Conservation (phyloP, 2,888 invertebrate genomes). For the Drosophila acutilabella region DNA sequence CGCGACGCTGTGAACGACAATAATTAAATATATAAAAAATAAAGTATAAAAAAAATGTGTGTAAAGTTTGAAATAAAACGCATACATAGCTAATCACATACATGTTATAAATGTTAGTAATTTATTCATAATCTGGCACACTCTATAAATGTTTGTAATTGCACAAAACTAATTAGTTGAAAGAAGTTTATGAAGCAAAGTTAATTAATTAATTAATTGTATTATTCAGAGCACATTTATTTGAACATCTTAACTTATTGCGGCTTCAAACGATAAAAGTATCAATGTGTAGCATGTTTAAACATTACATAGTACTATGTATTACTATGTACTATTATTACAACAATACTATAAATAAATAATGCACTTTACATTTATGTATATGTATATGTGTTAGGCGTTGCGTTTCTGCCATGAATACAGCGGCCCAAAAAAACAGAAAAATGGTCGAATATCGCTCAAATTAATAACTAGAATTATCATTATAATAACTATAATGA, state of each 20-base stretch:
- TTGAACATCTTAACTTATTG: slow-evolving; percentile 57
- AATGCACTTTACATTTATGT: slow-evolving; percentile 75
- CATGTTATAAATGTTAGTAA: slow-evolving; percentile 44
- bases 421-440: slow-evolving; percentile 40
- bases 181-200: slow-evolving; percentile 33
- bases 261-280: slow-evolving; percentile 60
- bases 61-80: slow-evolving; percentile 42
- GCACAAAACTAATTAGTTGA: slow-evolving; percentile 50
- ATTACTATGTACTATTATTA: slow-evolving; percentile 18
- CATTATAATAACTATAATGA: slow-evolving; percentile 29
- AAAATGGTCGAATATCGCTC: slow-evolving; percentile 30
- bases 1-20: slow-evolving; percentile 85
- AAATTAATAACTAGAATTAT: slow-evolving; percentile 27
- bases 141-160: slow-evolving; percentile 61
- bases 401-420: slow-evolving; percentile 80
- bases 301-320: slow-evolving; percentile 52
- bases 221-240: slow-evolving; percentile 76
- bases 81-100: slow-evolving; percentile 10
- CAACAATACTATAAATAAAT: slow-evolving; percentile 29
- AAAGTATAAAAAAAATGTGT: slow-evolving; percentile 40
- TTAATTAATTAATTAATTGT: slow-evolving; percentile 32
- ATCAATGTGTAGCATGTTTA: slow-evolving; percentile 78
- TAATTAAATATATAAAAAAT: slow-evolving; percentile 75
- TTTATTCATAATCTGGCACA: slow-evolving; percentile 53
- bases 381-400: slow-evolving; percentile 79